Evolutionary conservation across 2,888 invertebrate genomes (phyloP), one percentile per base, ranked within the genome.

Genomic region (Cosmopolites sordidus): DNA sequence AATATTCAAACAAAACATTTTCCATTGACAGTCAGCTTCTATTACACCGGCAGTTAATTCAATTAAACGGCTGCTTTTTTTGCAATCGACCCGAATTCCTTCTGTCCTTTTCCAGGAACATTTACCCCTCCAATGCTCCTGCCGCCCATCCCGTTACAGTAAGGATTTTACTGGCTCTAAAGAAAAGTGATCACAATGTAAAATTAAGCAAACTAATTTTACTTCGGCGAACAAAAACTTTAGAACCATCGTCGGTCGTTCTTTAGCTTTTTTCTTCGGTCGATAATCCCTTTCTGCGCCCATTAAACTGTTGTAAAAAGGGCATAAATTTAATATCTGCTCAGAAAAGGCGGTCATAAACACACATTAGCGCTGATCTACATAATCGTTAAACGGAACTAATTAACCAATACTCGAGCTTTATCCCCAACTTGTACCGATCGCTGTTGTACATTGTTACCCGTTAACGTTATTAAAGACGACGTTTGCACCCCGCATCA

Each of bases 371-470:
- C 12, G 42, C 43, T 14, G 43, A 48, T 52, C 52, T 52, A 46
- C 52, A 52, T 52, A 52, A 52, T 52, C 47, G 48, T 52, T 52
- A 52, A 47, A 48, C 16, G 39, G 38, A 46, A 43, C 52, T 52
- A 52, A 52, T 52, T 47, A 48, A 47, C 52, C 47, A 48, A 47
- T 52, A 52, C 41, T 46, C 33, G 45, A 15, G 37, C 44, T 51
- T 42, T 51, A 51, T 42, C 39, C 38, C 46, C 46, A 22, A 44
- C 29, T 27, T 29, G 39, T 29, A 27, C 18, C 6, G 33, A 27
- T 44, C 40, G 38, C 16, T 45, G 44, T 45, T 51, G 22, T 43
- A 43, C 49, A 49, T 37, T 49, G 49, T 49, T 43, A 43, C n/a
- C 33, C 33, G 11, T 33, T 33, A 33, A 22, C 22, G 22, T 22